These are phyloP conservation scores for Nephrocerus scutellatus DNA, from an alignment of 2,888 invertebrate genomes.

Conservation along the genomic window DNA sequence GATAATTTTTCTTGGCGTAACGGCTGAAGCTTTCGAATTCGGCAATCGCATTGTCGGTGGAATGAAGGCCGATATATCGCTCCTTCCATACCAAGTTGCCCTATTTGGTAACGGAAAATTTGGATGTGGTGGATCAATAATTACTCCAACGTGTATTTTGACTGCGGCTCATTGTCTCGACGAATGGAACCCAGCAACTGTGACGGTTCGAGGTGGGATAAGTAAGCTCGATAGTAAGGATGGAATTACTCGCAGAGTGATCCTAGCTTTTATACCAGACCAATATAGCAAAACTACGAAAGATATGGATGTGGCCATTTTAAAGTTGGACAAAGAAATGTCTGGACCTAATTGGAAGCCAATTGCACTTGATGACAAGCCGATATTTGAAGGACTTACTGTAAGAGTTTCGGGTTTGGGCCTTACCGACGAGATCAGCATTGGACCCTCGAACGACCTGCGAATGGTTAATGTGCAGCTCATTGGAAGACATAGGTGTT, in stretches of 20 bases:
- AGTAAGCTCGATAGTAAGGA: conserved; percentile 29
- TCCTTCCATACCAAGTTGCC: conserved; percentile 35
- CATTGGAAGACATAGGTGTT: conserved; percentile 28
- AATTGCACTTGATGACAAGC: conserved; percentile 30
- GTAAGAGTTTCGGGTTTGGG: conserved; percentile 41
- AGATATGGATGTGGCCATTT: conserved; percentile 35
- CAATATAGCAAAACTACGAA: conserved; percentile 26
- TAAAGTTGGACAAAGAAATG: conserved; percentile 28
- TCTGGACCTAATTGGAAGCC: conserved; percentile 29
- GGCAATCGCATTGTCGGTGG: conserved; percentile 43
- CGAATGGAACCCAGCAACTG: conserved; percentile 20
- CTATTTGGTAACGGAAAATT: conserved; percentile 30
- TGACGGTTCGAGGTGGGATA: conserved; percentile 33
- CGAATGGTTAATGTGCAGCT: conserved; percentile 31
- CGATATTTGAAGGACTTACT: conserved; percentile 23
- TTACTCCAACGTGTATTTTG: conserved; percentile 33
- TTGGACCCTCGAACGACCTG: conserved; percentile 30
- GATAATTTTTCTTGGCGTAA: too few species aligned
- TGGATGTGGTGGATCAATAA: conserved; percentile 38
- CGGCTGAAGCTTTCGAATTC: too few species aligned
- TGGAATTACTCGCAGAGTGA: conserved; percentile 26
- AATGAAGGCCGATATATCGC: conserved; percentile 20
- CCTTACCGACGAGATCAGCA: conserved; percentile 23
- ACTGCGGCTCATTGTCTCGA: conserved; percentile 39
- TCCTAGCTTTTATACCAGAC: conserved; percentile 27